Evolutionary conservation across 2,113 vertebrate genomes (phyloP).

Genomic region (Plecturocebus donacophilus): DNA sequence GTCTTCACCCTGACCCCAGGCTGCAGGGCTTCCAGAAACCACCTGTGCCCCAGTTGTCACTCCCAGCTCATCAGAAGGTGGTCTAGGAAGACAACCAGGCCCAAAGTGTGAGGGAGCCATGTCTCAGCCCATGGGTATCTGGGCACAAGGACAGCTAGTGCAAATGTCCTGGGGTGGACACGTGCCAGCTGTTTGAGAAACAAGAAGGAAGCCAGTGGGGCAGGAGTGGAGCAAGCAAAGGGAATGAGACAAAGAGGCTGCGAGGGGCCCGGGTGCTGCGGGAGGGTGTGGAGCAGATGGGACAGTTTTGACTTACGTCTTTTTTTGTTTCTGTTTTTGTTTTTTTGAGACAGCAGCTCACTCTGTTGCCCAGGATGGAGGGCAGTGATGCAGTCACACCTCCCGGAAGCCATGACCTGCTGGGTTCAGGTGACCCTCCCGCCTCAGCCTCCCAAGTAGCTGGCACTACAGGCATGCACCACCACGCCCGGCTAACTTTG

Average conservation of each 20-base stretch:
- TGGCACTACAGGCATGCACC: too few relatives aligned
- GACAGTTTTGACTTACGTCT: background rate
- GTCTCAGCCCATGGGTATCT: background rate
- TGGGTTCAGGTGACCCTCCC: too few relatives aligned
- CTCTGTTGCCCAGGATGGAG: too few relatives aligned
- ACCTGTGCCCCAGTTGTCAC: background rate
- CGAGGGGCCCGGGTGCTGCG: background rate
- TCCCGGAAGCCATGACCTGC: too few relatives aligned
- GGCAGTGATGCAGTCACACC: too few relatives aligned
- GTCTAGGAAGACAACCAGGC: background rate
- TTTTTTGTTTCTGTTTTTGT: too few relatives aligned
- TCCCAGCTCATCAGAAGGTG: background rate
- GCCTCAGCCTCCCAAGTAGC: too few relatives aligned
- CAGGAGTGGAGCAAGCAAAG: background rate
- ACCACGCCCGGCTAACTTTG: too few relatives aligned
- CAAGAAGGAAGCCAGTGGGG: background rate
- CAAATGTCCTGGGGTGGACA: background rate
- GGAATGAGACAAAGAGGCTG: background rate
- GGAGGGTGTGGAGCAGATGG: background rate
- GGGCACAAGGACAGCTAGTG: background rate
- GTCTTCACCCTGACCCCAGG: background rate
- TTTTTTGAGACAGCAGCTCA: too few relatives aligned
- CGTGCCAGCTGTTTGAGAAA: background rate
- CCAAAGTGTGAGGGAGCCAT: background rate
- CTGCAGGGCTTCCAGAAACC: background rate